Percentiles rank a stretch among this genome's conserved stretches.
Evolutionary conservation across 23 tunicate genomes (phyloP).

Genomic region (Trididemnum nubilum): DNA sequence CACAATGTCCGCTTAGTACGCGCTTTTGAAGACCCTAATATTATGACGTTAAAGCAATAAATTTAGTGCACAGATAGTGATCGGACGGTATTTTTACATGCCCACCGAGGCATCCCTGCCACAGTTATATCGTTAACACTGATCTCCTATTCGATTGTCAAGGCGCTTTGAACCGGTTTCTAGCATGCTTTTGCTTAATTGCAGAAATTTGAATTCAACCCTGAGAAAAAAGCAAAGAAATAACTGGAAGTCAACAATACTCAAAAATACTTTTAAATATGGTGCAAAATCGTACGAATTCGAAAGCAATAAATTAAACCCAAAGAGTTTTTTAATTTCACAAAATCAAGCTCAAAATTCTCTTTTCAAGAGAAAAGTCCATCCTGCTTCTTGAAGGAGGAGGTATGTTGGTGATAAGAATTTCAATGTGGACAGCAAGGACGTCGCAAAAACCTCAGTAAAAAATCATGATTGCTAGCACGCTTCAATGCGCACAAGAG

Average conservation of each 20-base stretch:
- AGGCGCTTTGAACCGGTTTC: background rate
- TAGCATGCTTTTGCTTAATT: background rate
- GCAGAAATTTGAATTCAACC: background rate
- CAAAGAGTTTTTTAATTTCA: background rate
- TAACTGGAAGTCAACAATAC: background rate
- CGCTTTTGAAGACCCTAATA: background rate
- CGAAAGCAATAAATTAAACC: background rate
- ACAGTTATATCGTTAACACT: slow-evolving; percentile 13
- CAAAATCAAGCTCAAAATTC: background rate
- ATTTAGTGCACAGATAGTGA: slow-evolving; percentile 15
- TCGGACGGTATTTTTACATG: background rate
- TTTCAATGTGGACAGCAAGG: background rate
- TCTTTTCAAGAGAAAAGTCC: slow-evolving; percentile 3
- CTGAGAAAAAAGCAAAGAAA: background rate
- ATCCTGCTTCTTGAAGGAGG: background rate
- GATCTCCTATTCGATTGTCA: background rate
- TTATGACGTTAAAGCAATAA: background rate
- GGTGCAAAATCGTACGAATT: background rate
- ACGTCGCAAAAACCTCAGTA: background rate
- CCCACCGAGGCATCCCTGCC: slow-evolving; percentile 20
- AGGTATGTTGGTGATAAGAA: background rate
- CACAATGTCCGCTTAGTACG: background rate
- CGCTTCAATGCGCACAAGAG: slow-evolving; percentile 21
- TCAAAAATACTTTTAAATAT: background rate
- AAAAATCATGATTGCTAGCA: slow-evolving; percentile 14